Evolutionary conservation across 2,888 invertebrate genomes (phyloP).

Genomic region (Epiblema foenella): DNA sequence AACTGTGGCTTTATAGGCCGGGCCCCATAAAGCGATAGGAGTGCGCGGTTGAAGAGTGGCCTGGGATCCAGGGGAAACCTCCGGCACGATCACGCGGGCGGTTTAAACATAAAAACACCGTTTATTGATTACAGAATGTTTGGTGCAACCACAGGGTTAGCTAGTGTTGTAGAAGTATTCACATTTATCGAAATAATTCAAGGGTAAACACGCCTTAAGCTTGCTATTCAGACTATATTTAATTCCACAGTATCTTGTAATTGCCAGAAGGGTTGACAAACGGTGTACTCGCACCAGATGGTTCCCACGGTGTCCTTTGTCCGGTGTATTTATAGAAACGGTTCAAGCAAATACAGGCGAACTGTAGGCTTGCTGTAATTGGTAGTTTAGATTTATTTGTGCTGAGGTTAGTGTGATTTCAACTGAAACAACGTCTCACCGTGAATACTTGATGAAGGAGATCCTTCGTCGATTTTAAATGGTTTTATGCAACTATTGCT

Average conservation of each 20-base stretch:
- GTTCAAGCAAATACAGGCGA: conserved; percentile 31
- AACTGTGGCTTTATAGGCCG: too few species aligned
- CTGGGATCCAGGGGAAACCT: too few species aligned
- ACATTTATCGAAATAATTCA: not conserved
- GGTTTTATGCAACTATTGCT: too few species aligned
- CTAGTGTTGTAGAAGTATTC: not conserved
- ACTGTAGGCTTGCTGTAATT: conserved; percentile 31
- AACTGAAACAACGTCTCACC: not conserved
- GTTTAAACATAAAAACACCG: too few species aligned
- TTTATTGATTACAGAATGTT: too few species aligned
- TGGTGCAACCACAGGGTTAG: too few species aligned
- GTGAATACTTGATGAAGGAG: not conserved
- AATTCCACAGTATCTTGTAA: conserved; percentile 59
- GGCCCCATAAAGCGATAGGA: too few species aligned
- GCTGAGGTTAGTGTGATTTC: conserved; percentile 21
- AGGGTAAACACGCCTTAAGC: not conserved
- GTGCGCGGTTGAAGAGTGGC: too few species aligned
- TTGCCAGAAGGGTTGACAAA: conserved; percentile 64
- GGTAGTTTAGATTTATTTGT: conserved; percentile 37
- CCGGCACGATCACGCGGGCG: too few species aligned
- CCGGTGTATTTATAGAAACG: conserved; percentile 45
- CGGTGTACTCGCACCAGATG: conserved; percentile 57
- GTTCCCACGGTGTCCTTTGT: conserved; percentile 57
- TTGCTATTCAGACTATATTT: conserved; percentile 48
- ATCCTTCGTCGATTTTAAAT: not conserved